Conservation (phyloP, 2,888 invertebrate genomes). For the Ypsolopha sequella region DNA sequence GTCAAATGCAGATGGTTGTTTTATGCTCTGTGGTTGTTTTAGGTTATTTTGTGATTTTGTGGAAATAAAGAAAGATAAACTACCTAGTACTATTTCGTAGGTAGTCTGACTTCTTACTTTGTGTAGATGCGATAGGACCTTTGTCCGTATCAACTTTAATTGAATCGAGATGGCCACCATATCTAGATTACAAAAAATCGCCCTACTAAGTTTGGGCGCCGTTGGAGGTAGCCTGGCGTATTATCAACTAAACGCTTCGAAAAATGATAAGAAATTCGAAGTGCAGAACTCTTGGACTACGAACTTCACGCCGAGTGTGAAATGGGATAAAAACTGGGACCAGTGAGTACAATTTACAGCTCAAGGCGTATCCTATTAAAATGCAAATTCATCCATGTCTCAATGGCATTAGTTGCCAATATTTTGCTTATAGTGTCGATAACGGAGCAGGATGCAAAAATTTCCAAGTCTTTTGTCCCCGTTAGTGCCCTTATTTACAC, state of each 20-base stretch:
- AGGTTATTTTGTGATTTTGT: background rate
- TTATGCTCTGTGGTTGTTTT: too few relatives aligned
- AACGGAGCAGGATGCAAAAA: too few relatives aligned
- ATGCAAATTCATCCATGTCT: background rate
- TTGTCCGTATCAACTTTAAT: background rate
- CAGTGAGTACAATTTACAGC: constrained; percentile 71
- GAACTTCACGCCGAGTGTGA: constrained; percentile 72
- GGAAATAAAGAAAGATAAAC: too few relatives aligned
- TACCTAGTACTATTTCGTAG: background rate
- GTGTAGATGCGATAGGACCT: background rate
- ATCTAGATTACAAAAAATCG: constrained; percentile 69
- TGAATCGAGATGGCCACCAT: constrained; percentile 60
- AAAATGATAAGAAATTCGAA: constrained; percentile 46
- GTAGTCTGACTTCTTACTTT: background rate
- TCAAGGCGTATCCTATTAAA: too few relatives aligned
- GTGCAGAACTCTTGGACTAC: constrained; percentile 80
- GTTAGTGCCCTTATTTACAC: too few relatives aligned
- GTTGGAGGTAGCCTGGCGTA: constrained; percentile 75
- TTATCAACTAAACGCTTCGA: constrained; percentile 61
- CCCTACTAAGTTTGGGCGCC: constrained; percentile 73
- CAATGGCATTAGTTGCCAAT: background rate
- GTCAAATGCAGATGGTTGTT: too few relatives aligned
- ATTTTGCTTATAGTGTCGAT: too few relatives aligned
- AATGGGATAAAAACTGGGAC: constrained; percentile 94
- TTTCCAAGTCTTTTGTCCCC: too few relatives aligned